phyloP scores from a whole-genome alignment of 2,113 vertebrate genomes.

The Reinhardtius hippoglossoides region DNA sequence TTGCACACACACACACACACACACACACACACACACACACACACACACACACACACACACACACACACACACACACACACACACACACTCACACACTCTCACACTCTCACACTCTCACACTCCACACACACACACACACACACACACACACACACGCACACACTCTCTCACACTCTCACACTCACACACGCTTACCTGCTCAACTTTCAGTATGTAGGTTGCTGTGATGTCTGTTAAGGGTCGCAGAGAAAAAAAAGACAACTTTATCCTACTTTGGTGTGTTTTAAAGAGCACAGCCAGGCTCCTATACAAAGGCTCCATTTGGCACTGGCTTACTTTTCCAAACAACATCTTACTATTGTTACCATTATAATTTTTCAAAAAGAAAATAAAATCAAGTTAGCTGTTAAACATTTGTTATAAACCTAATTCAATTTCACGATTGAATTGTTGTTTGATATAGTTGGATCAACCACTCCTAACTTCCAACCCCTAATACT shows the following conservation, averaged over 20 bases:
- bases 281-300: slow-evolving; percentile 36
- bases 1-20: slow-evolving; percentile 17
- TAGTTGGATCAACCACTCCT: not conserved
- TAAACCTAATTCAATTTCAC: not conserved
- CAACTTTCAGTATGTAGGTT: slow-evolving; percentile 50
- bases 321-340: not conserved
- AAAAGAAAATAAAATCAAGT: not conserved
- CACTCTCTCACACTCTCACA: no score
- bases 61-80: no score
- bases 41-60: not conserved
- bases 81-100: not conserved
- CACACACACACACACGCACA: no score
- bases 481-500: not conserved
- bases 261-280: slow-evolving; percentile 44
- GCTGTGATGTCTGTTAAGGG: slow-evolving; percentile 25
- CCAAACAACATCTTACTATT: not conserved
- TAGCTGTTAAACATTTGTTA: not conserved
- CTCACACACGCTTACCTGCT: not conserved
- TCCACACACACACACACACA: not conserved
- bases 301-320: not conserved
- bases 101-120: not conserved
- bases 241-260: slow-evolving; percentile 19
- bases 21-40: not conserved
- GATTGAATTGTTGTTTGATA: no score
- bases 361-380: not conserved